Evolutionary conservation across 2,113 vertebrate species (phyloP).

Genomic region (Phrynosoma platyrhinos): DNA sequence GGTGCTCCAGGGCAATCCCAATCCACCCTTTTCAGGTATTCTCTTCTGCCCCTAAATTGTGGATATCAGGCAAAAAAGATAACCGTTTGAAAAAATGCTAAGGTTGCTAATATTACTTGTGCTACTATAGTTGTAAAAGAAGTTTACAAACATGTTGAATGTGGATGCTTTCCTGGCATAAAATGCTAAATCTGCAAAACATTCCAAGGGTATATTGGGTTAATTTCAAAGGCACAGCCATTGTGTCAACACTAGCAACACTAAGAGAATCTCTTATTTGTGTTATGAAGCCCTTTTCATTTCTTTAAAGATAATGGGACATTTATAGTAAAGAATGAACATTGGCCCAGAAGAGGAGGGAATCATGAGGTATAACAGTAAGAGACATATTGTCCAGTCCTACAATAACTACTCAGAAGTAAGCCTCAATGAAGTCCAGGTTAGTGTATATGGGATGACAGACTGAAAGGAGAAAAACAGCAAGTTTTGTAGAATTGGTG

Average conservation of each 20-base stretch:
- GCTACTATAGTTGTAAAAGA: background rate
- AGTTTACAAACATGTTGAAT: background rate
- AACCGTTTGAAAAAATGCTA: background rate
- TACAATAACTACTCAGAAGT: too few species aligned
- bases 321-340: background rate
- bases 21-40: too few species aligned
- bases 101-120: too few species aligned
- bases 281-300: background rate
- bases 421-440: too few species aligned
- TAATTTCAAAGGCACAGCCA: background rate
- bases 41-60: background rate
- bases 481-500: too few species aligned
- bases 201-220: background rate
- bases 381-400: background rate
- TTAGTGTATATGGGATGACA: background rate
- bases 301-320: background rate
- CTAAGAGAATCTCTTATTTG: background rate
- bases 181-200: background rate
- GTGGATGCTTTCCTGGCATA: background rate
- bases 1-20: too few species aligned
- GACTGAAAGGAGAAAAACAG: background rate
- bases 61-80: background rate
- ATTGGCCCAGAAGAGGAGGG: background rate
- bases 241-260: too few species aligned
- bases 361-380: background rate